A percentile compares a stretch with the other conserved stretches of the same genome.
Evolutionary conservation across 2,888 invertebrate species (phyloP).

Genomic region (Drosophila fungiperda): DNA sequence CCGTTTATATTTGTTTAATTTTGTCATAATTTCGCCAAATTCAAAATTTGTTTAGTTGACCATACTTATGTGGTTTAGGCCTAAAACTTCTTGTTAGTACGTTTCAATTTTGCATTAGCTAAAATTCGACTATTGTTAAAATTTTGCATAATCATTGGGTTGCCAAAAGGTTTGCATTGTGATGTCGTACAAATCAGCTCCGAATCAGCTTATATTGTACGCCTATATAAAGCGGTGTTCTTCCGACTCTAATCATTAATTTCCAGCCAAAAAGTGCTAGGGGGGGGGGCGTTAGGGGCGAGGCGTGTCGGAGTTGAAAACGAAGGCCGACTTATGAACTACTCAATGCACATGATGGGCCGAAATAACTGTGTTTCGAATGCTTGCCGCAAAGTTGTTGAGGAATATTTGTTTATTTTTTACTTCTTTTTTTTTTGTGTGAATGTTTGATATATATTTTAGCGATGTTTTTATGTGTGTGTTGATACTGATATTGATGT

Average conservation of each 20-base stretch:
- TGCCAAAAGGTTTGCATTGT: constrained; percentile 73
- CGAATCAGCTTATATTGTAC: constrained; percentile 24
- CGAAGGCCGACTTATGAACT: constrained; percentile 43
- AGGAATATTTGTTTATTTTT: constrained; percentile 56
- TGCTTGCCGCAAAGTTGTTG: constrained; percentile 47
- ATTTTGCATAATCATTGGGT: constrained; percentile 70
- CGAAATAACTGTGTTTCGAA: constrained; percentile 52
- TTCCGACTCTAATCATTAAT: constrained; percentile 55
- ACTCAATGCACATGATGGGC: constrained; percentile 67
- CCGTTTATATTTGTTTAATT: constrained; percentile 77
- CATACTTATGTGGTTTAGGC: constrained; percentile 59
- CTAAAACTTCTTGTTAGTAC: constrained; percentile 65
- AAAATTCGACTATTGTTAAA: constrained; percentile 82
- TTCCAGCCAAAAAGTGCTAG: constrained; percentile 30
- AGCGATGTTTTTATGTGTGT: constrained; percentile 40
- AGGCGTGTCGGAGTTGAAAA: constrained; percentile 2
- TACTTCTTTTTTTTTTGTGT: constrained; percentile 13
- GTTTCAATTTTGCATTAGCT: constrained; percentile 74
- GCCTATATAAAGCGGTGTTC: constrained; percentile 71
- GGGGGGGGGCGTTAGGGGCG: constrained; percentile 53
- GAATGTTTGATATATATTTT: constrained; percentile 20
- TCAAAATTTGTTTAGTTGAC: constrained; percentile 60
- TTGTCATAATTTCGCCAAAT: constrained; percentile 71
- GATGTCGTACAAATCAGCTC: constrained; percentile 35
- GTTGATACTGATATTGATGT: constrained; percentile 45